phyloP scores from a whole-genome alignment of 1,140 invertebrate species.

The Bombus pascuorum region DNA sequence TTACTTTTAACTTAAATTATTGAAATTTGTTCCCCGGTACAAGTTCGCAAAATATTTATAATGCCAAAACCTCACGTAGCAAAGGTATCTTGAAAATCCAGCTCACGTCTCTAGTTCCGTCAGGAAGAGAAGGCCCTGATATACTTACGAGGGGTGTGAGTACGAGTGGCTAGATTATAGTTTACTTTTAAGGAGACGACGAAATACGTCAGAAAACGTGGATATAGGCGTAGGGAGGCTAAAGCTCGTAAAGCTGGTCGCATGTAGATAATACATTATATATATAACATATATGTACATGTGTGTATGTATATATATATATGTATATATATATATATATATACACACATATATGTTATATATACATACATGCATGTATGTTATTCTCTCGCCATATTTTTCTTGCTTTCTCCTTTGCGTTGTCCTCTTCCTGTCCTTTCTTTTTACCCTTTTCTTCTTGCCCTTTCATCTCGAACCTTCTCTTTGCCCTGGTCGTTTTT shows the following conservation, averaged over 20 bases:
- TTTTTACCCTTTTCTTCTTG: background rate
- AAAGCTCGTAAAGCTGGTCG: slow-evolving; percentile 25
- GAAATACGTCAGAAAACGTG: background rate
- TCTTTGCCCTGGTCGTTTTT: background rate
- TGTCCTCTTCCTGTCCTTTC: background rate
- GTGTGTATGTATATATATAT: too few species aligned
- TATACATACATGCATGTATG: too few species aligned
- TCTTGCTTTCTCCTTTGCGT: background rate
- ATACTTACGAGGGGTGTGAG: background rate
- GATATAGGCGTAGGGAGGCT: background rate
- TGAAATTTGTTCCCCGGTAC: background rate
- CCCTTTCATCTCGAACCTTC: slow-evolving; percentile 6
- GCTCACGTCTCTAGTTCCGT: background rate
- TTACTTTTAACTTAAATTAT: background rate
- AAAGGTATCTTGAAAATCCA: background rate
- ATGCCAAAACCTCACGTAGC: background rate
- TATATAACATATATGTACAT: background rate
- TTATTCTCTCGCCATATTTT: background rate
- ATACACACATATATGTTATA: too few species aligned
- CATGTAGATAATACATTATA: slow-evolving; percentile 23
- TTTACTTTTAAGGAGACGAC: slow-evolving; percentile 41
- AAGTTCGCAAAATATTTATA: background rate
- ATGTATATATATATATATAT: too few species aligned
- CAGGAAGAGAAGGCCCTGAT: background rate
- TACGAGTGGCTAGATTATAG: background rate